Evolutionary conservation across 2,113 vertebrate species (phyloP).

Genomic region (Poeciliopsis retropinna): DNA sequence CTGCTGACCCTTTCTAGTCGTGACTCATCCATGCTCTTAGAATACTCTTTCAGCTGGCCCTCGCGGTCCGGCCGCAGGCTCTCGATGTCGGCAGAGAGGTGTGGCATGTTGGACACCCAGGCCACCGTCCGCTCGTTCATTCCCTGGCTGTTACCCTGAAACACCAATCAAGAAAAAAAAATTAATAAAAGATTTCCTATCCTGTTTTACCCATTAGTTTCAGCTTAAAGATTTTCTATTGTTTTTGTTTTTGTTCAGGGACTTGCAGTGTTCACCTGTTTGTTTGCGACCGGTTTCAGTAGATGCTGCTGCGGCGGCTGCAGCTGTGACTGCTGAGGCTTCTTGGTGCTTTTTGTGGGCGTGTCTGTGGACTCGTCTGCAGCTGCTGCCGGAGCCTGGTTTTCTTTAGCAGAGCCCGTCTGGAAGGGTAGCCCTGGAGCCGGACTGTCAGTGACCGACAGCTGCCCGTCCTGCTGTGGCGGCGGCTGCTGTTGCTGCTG

Average conservation of each 20-base stretch:
- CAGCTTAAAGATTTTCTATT: neutral
- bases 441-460: constrained; percentile 85
- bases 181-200: neutral
- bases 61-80: constrained; percentile 93
- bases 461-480: constrained; percentile 81
- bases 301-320: constrained; percentile 79
- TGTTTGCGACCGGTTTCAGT: constrained; percentile 79
- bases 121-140: constrained; percentile 92
- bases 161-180: constrained; percentile 1
- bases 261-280: constrained; percentile 69
- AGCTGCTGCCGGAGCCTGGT: constrained; percentile 53
- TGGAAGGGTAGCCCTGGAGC: constrained; percentile 83
- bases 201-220: neutral
- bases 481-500: constrained; percentile 33
- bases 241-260: neutral
- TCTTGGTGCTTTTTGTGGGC: constrained; percentile 75
- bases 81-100: constrained; percentile 95
- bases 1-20: constrained; percentile 90
- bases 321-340: constrained; percentile 68
- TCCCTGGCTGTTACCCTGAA: constrained; percentile 85
- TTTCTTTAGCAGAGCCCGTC: constrained; percentile 78
- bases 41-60: constrained; percentile 95
- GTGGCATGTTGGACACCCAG: constrained; percentile 98
- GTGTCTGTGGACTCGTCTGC: constrained; percentile 73
- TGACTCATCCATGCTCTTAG: constrained; percentile 96